Base-by-base conservation (phyloP, 2,113 vertebrate genomes). In the Trogon surrucura region DNA sequence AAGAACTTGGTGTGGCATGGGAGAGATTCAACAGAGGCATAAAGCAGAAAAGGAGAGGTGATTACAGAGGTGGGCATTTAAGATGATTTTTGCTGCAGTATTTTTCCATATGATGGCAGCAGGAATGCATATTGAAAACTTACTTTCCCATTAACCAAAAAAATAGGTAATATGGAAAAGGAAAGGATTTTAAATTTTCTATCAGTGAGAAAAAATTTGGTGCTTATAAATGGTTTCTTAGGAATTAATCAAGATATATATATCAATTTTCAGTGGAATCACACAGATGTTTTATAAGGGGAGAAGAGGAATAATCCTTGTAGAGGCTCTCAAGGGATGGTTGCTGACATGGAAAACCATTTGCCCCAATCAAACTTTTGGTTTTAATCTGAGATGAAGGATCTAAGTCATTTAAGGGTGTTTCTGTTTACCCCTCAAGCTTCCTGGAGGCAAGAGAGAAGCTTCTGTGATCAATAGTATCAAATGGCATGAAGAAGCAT, bases 391-490 rank as follows among this genome's bases (percentile, higher is more conserved):
- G 95, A 96, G 90, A 77, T 95, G 96, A 97, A 97, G 88, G 88
- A 72, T 95, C 82, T 88, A 95, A 97, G 94, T 80, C 51, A 88
- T 88, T 94, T 95, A 91, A 96, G 94, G 89, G 95, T 97, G 89
- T 95, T 97, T 96, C 88, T 95, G 94, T 96, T 95, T 96, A 96
- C 82, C 91, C 95, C 91, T 96, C 91, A 83, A 97, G 93, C 88
- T 94, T 97, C 88, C 96, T 96, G 88, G 82, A 95, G 95, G 94
- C 94, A 93, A 95, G 67, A 95, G 89, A 82, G 90, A 60, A 90
- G 85, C 53, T 93, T 92, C 80, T 7, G 13, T 93, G 96, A 97
- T 95, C 96, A 93, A 96, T 95, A 97, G 72, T 91, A 95, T 94
- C 84, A 97, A 95, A 93, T 87, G 80, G 84, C 61, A 53, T 72